These are phyloP conservation scores for Adrianichthys oophorus DNA, from an alignment of 2,797 vertebrate species.

Conservation along the genomic window DNA sequence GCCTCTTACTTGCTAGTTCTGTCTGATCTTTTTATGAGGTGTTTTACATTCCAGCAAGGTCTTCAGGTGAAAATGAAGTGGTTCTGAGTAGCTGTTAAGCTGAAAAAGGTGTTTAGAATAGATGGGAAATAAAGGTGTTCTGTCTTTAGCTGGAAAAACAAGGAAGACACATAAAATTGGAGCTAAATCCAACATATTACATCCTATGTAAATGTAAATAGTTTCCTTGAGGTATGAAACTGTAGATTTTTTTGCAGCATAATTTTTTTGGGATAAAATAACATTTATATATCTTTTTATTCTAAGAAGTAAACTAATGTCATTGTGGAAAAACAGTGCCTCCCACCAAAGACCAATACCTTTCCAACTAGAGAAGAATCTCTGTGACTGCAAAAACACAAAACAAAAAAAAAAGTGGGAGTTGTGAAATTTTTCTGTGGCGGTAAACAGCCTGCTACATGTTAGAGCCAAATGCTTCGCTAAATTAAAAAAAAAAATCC, in stretches of 20 bases:
- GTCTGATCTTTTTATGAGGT: conserved; percentile 62
- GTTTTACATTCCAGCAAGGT: conserved; percentile 48
- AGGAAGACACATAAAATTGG: too few species aligned
- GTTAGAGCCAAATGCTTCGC: conserved; percentile 22
- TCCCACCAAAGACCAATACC: conserved; percentile 9
- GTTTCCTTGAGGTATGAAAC: too few species aligned
- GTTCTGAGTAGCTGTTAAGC: conserved; percentile 37
- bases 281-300: conserved; percentile 28
- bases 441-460: conserved; percentile 31
- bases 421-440: conserved; percentile 40
- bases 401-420: neutral
- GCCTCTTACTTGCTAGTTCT: conserved; percentile 28
- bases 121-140: too few species aligned
- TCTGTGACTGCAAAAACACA: neutral
- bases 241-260: too few species aligned
- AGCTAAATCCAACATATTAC: too few species aligned
- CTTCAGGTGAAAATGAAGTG: conserved; percentile 44
- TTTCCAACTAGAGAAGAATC: neutral
- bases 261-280: too few species aligned
- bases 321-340: neutral
- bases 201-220: too few species aligned
- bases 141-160: too few species aligned
- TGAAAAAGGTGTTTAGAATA: too few species aligned
- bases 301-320: conserved; percentile 19
- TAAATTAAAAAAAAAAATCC: conserved; percentile 24